phyloP scores from a whole-genome alignment of 1,140 invertebrate genomes.

The Octopus bimaculoides region DNA sequence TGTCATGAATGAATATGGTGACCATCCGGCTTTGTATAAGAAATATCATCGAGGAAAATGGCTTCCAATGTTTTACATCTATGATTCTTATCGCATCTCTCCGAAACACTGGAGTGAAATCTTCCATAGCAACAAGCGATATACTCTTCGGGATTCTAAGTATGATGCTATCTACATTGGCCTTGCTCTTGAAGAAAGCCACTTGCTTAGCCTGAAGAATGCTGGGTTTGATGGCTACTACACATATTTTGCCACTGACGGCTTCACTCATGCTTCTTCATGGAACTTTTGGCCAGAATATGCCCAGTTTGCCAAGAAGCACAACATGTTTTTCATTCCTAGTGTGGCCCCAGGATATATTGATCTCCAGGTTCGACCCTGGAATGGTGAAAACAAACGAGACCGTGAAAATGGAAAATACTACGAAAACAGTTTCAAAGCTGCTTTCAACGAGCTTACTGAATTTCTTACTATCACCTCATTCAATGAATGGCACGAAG shows the following conservation, averaged over 20 bases:
- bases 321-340: slow-evolving; percentile 58
- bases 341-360: slow-evolving; percentile 61
- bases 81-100: slow-evolving; percentile 57
- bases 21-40: slow-evolving; percentile 59
- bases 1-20: slow-evolving; percentile 56
- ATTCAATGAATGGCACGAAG: slow-evolving; percentile 64
- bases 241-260: slow-evolving; percentile 61
- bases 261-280: slow-evolving; percentile 58
- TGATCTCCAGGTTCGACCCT: slow-evolving; percentile 59
- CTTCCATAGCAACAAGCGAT: slow-evolving; percentile 39
- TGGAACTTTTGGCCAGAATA: slow-evolving; percentile 57
- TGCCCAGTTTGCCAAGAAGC: slow-evolving; percentile 42
- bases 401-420: slow-evolving; percentile 56
- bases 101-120: slow-evolving; percentile 52
- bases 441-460: slow-evolving; percentile 49
- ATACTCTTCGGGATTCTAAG: slow-evolving; percentile 53
- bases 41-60: slow-evolving; percentile 29
- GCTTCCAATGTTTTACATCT: slow-evolving; percentile 60
- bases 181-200: slow-evolving; percentile 52
- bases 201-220: slow-evolving; percentile 44
- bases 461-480: slow-evolving; percentile 58
- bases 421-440: slow-evolving; percentile 53
- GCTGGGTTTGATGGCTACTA: slow-evolving; percentile 61
- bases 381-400: slow-evolving; percentile 57
- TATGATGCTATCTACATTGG: slow-evolving; percentile 59